phyloP scores from a whole-genome alignment of 2,113 vertebrate genomes.

The Pardalotus punctatus region DNA sequence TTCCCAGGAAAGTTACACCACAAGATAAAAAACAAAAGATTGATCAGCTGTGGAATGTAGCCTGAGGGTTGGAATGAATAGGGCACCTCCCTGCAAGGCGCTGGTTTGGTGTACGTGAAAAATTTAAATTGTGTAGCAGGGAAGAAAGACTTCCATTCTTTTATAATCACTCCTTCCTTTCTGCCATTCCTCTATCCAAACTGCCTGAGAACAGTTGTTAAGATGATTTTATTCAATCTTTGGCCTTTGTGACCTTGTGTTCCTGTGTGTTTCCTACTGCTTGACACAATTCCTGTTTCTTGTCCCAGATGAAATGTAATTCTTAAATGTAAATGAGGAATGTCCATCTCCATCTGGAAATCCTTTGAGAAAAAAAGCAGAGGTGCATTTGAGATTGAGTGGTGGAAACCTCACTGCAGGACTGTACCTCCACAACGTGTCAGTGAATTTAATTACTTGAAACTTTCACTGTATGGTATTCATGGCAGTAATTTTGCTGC shows the following conservation, averaged over 20 bases:
- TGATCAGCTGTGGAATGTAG: slow-evolving; percentile 7
- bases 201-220: neutral
- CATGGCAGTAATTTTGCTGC: neutral
- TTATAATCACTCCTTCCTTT: neutral
- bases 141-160: neutral
- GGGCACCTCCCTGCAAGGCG: neutral
- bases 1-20: neutral
- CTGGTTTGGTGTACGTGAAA: neutral
- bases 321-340: neutral
- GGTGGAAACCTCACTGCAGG: neutral
- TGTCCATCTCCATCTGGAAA: neutral
- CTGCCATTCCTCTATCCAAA: neutral
- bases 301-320: neutral
- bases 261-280: neutral
- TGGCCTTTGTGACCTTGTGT: neutral
- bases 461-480: neutral
- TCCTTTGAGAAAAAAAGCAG: neutral
- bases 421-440: rapidly evolving
- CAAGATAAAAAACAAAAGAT: neutral
- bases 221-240: neutral
- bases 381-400: neutral
- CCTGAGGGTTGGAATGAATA: neutral
- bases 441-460: neutral
- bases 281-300: neutral
- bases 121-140: neutral